Percentiles rank a stretch among this genome's conserved stretches.
phyloP scores from a whole-genome alignment of 2,888 invertebrate genomes.

The Philaethria dido region DNA sequence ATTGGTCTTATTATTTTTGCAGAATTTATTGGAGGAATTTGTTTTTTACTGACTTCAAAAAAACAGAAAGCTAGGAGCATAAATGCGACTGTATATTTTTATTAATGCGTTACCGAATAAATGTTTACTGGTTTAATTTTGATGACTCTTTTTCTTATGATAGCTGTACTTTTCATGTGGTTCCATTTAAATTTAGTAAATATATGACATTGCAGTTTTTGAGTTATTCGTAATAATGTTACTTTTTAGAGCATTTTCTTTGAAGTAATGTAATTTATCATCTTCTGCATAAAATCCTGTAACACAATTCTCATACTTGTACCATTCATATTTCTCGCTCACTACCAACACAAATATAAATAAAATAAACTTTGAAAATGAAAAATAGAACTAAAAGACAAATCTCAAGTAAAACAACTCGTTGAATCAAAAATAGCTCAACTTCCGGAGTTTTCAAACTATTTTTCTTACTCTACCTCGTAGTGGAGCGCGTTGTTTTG shows the following conservation, averaged over 20 bases:
- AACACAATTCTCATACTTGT: not conserved
- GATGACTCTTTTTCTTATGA: too few relatives aligned
- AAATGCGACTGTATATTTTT: too few relatives aligned
- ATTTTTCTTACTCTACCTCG: conserved; percentile 20
- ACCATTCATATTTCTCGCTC: not conserved
- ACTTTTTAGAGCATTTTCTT: too few relatives aligned
- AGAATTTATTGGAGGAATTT: not conserved
- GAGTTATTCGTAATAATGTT: too few relatives aligned
- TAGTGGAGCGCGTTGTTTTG: conserved; percentile 20
- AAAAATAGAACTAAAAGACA: conserved; percentile 11
- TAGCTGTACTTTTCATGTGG: too few relatives aligned
- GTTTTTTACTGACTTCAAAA: not conserved
- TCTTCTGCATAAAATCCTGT: not conserved
- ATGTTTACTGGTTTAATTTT: too few relatives aligned
- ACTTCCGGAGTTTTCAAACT: conserved; percentile 19
- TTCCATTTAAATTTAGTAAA: too few relatives aligned
- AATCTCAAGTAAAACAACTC: conserved; percentile 17
- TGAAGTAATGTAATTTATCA: too few relatives aligned
- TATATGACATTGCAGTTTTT: too few relatives aligned
- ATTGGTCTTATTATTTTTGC: not conserved
- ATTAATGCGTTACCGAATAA: too few relatives aligned
- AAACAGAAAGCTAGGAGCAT: too few relatives aligned
- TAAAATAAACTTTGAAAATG: conserved; percentile 7
- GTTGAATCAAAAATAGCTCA: conserved; percentile 23
- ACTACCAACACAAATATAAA: not conserved